These are phyloP conservation scores for Calliscelio sp. DNA, from an alignment of 2,888 invertebrate genomes.

Conservation along the genomic window DNA sequence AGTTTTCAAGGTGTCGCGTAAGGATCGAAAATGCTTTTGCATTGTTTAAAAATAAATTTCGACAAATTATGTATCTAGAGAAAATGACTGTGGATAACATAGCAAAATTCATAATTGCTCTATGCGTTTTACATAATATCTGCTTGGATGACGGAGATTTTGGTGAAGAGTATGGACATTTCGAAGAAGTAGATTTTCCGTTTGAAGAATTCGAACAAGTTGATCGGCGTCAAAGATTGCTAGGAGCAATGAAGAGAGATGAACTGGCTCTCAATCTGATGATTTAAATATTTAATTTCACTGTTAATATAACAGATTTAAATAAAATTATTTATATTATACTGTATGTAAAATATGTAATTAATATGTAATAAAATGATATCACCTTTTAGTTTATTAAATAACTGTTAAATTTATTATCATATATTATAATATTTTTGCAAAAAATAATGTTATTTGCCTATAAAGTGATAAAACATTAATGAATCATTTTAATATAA, in stretches of 20 bases:
- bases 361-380: no score
- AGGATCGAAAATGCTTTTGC: constrained; percentile 7
- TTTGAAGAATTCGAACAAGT: background rate
- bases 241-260: constrained; percentile 1
- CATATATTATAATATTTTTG: no score
- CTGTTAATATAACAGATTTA: no score
- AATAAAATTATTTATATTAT: no score
- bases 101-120: background rate
- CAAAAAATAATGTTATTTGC: no score
- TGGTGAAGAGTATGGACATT: background rate
- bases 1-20: background rate
- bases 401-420: no score
- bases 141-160: constrained; percentile 1
- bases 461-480: no score
- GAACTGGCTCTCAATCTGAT: background rate
- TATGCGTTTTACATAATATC: constrained; percentile 8
- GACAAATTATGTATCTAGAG: background rate
- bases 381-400: no score
- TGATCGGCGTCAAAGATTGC: background rate
- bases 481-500: no score
- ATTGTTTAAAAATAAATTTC: background rate
- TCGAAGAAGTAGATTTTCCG: background rate
- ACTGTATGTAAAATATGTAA: no score
- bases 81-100: background rate
- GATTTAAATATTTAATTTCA: no score